phyloP scores from a whole-genome alignment of 1,140 invertebrate species.

The Leptestheria dahalacensis region DNA sequence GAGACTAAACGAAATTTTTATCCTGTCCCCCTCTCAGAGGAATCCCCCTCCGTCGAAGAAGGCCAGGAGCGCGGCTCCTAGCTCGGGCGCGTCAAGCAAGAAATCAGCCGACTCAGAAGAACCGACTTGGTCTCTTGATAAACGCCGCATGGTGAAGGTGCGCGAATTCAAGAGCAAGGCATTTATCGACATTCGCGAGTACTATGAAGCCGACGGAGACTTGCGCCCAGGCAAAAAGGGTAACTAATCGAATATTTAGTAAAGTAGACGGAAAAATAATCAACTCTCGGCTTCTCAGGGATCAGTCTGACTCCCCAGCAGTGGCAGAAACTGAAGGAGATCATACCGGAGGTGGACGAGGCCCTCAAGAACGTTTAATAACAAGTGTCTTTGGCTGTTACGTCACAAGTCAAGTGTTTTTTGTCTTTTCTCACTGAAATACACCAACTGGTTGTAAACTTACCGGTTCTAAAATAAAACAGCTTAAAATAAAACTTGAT shows the following conservation, averaged over 20 bases:
- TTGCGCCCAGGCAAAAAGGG: conserved; percentile 9
- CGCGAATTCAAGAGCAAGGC: background rate
- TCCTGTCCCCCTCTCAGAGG: background rate
- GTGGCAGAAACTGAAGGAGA: conserved; percentile 10
- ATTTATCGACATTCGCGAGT: conserved; percentile 12
- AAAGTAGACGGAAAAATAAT: too few species aligned
- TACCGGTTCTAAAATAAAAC: too few species aligned
- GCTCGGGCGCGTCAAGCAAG: background rate
- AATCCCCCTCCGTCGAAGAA: conserved; percentile 3
- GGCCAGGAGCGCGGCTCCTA: conserved; percentile 1
- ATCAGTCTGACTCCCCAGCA: conserved; percentile 3
- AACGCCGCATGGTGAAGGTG: background rate
- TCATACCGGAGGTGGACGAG: conserved; percentile 11
- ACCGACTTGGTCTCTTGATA: conserved; percentile 9
- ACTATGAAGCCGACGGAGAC: conserved; percentile 9
- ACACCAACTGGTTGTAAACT: too few species aligned
- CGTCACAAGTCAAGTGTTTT: too few species aligned
- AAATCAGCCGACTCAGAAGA: background rate
- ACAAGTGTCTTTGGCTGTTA: too few species aligned
- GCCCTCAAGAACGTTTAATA: conserved; percentile 10
- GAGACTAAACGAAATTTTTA: too few species aligned
- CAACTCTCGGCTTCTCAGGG: too few species aligned
- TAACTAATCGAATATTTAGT: too few species aligned
- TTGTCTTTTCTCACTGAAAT: too few species aligned
- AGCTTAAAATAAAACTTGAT: too few species aligned